Percentiles rank a stretch among this genome's conserved stretches.
Evolutionary conservation across 2,888 invertebrate genomes (phyloP).

Genomic region (Helicoverpa assulta): DNA sequence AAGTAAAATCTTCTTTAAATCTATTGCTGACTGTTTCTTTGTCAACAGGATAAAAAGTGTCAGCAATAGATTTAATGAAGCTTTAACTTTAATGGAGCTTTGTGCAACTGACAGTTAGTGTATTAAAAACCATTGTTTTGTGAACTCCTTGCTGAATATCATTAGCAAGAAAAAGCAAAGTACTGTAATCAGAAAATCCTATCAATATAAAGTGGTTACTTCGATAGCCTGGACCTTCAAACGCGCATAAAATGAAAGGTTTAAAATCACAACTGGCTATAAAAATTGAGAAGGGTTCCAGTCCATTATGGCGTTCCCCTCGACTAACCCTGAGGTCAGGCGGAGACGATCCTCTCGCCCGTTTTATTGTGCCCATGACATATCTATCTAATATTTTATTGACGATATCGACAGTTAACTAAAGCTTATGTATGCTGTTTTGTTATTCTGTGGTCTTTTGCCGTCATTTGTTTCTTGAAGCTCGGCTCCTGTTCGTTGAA

Average conservation of each 20-base stretch:
- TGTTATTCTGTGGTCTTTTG: neutral
- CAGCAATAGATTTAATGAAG: too few species aligned
- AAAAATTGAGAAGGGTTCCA: conserved; percentile 38
- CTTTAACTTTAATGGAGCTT: too few species aligned
- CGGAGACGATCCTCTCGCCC: conserved; percentile 7
- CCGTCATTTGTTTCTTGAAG: neutral
- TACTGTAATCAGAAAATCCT: neutral
- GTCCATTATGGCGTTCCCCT: conserved; percentile 25
- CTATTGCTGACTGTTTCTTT: too few species aligned
- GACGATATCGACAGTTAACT: neutral
- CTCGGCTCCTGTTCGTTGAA: neutral
- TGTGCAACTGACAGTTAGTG: too few species aligned
- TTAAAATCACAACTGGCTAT: conserved; percentile 38
- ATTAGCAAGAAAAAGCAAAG: neutral
- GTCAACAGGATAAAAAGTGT: too few species aligned
- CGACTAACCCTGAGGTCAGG: conserved; percentile 16
- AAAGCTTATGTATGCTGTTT: neutral
- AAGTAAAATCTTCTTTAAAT: too few species aligned
- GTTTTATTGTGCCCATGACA: conserved; percentile 18
- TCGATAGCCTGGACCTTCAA: conserved; percentile 14
- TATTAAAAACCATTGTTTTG: too few species aligned
- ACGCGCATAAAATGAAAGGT: conserved; percentile 34
- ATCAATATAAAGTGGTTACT: conserved; percentile 12
- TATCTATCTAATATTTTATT: conserved; percentile 17
- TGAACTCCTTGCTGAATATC: neutral